Evolutionary conservation across 2,797 vertebrate genomes (phyloP), one percentile per base, ranked within the genome.

Genomic region (Syngnathus rostellatus): DNA sequence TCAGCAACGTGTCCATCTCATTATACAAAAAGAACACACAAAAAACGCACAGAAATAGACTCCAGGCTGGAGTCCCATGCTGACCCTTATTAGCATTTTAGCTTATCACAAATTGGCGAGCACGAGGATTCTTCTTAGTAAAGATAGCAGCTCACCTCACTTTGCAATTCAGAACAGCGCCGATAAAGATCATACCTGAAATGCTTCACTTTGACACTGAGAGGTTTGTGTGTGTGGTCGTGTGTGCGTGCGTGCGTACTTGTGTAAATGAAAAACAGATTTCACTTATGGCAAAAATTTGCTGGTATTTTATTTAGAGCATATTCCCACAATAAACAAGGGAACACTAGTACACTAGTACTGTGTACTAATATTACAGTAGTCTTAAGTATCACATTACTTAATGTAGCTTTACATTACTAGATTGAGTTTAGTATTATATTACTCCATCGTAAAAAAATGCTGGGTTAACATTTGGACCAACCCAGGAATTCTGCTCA

Each of bases 31-130:
- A 37, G 54, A 54, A 5, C 1, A 57, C 12, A 0, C 31, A 31
- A 2, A 31, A 5, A 7, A 3, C 38, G 55, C 6, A 2, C 16
- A 57, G 31, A 57, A 37, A 41, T 40, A 11, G 4, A 40, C 38
- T 41, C 38, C 39, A 41, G 39, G 59, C 39, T 21, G 39, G 10
- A n/a, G 59, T 61, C 59, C 19, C n/a, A 17, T 23, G 39, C 39
- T 61, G 59, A 23, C 59, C 14, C 58, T 61, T 37, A 11, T 65
- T 66, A 10, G 1, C 8, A 4, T 43, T 65, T 70, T 9, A n/a
- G 58, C 48, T 68, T 71, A 53, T 73, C 62, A 1, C 10, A 54
- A 65, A 72, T 63, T 70, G 63, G 45, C 53, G 1, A 1, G 43
- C 8, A 16, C 16, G 21, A 17, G 14, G 14, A 8, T 48, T 37